phyloP scores from a whole-genome alignment of 1,140 invertebrate species.

The Macrosteles quadrilineatus region DNA sequence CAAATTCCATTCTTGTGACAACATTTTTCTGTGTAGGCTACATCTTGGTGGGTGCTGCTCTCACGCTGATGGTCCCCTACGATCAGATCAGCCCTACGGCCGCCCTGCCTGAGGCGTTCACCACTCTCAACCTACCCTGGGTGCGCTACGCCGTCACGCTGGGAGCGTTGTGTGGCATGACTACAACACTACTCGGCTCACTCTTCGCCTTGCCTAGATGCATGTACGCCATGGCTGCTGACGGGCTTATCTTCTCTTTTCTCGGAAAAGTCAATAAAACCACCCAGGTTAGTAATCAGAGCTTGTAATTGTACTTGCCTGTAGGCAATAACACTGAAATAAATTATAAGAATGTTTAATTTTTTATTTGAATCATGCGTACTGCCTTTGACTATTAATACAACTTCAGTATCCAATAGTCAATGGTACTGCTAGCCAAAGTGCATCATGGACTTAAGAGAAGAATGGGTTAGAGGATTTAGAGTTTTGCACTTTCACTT shows the following conservation, averaged over 20 bases:
- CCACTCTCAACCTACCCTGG: constrained; percentile 70
- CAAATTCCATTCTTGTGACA: no score
- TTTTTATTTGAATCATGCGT: neutral
- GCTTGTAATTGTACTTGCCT: neutral
- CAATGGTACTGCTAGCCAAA: constrained; percentile 5
- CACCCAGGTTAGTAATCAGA: constrained; percentile 64
- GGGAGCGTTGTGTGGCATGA: constrained; percentile 89
- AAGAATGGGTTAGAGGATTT: no score
- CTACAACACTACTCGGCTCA: constrained; percentile 80
- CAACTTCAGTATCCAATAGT: no score
- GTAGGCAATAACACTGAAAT: neutral
- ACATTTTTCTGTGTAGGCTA: constrained; percentile 57
- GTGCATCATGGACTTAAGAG: no score
- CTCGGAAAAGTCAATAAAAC: constrained; percentile 72
- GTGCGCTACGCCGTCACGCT: constrained; percentile 86
- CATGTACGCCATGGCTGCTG: constrained; percentile 86
- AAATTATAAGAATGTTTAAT: no score
- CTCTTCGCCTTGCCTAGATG: constrained; percentile 81
- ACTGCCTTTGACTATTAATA: neutral
- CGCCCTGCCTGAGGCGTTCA: constrained; percentile 83
- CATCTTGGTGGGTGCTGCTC: constrained; percentile 71
- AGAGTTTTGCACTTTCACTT: no score
- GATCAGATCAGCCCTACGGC: constrained; percentile 65
- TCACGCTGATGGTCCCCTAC: constrained; percentile 85
- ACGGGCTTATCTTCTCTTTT: constrained; percentile 82